These are phyloP conservation scores for Hoplodrina ambigua DNA, from an alignment of 2,888 invertebrate genomes.

Conservation along the genomic window DNA sequence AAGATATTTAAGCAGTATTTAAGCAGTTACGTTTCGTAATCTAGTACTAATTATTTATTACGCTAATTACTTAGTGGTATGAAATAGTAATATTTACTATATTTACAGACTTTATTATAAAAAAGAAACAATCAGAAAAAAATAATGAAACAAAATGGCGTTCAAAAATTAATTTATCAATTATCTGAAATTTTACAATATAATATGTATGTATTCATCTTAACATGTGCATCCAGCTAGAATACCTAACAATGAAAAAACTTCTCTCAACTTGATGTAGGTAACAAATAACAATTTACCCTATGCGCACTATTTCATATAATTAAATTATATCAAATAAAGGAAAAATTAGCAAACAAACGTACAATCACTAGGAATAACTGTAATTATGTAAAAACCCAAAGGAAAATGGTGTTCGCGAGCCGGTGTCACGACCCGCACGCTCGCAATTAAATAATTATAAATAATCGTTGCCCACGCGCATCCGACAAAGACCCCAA, in stretches of 20 bases:
- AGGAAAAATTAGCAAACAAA: slow-evolving; percentile 50
- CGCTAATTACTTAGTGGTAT: no score
- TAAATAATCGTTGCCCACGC: slow-evolving; percentile 69
- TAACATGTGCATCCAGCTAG: not conserved
- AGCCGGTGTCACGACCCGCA: slow-evolving; percentile 69
- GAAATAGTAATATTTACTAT: no score
- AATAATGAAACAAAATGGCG: no score
- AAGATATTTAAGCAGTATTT: no score
- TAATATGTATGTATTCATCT: not conserved
- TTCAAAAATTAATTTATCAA: no score
- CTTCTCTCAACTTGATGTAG: not conserved
- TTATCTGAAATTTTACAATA: no score
- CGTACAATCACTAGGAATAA: slow-evolving; percentile 55
- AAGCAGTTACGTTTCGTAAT: no score
- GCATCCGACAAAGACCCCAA: slow-evolving; percentile 61
- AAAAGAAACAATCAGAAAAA: no score
- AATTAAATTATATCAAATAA: slow-evolving; percentile 59
- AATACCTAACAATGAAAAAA: not conserved
- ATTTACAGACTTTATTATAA: no score
- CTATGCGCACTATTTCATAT: slow-evolving; percentile 39
- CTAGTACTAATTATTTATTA: no score
- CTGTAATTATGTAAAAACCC: slow-evolving; percentile 63
- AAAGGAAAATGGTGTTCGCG: slow-evolving; percentile 59
- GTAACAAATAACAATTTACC: slow-evolving; percentile 43
- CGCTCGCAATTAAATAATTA: slow-evolving; percentile 76